Evolutionary conservation across 2,113 vertebrate species (phyloP).

Genomic region (Ibidorhyncha struthersii): DNA sequence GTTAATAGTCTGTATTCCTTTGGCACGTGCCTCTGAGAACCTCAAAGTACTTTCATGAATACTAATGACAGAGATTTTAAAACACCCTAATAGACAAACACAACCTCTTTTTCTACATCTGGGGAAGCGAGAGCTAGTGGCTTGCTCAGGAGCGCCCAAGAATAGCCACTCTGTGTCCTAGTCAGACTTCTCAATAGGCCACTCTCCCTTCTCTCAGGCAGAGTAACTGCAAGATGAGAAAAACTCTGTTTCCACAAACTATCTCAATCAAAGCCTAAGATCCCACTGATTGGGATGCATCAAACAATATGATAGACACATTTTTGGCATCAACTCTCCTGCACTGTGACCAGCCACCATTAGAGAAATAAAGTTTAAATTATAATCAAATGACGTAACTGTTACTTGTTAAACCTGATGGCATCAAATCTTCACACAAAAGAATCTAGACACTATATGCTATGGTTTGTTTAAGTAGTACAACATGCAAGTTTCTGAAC

Average conservation of each 20-base stretch:
- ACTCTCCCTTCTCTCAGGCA: background rate
- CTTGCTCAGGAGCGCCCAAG: background rate
- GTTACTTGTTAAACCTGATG: background rate
- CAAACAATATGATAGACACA: background rate
- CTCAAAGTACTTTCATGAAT: background rate
- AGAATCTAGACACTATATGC: background rate
- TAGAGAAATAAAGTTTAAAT: background rate
- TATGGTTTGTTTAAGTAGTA: background rate
- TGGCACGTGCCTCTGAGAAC: background rate
- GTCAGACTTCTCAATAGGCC: background rate
- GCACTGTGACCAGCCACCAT: background rate
- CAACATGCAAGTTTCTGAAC: background rate
- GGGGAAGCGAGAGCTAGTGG: background rate
- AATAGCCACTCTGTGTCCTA: background rate
- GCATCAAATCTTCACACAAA: background rate
- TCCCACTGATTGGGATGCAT: background rate
- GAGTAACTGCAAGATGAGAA: background rate
- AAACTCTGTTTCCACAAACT: background rate
- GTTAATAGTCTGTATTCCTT: background rate
- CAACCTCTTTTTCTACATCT: background rate
- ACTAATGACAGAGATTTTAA: constrained; percentile 23
- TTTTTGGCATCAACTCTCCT: background rate
- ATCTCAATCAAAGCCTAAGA: background rate
- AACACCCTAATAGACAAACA: background rate
- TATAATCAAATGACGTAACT: background rate